These are phyloP conservation scores for Ageneiosus marmoratus DNA, from an alignment of 2,113 vertebrate species.

Conservation along the genomic window DNA sequence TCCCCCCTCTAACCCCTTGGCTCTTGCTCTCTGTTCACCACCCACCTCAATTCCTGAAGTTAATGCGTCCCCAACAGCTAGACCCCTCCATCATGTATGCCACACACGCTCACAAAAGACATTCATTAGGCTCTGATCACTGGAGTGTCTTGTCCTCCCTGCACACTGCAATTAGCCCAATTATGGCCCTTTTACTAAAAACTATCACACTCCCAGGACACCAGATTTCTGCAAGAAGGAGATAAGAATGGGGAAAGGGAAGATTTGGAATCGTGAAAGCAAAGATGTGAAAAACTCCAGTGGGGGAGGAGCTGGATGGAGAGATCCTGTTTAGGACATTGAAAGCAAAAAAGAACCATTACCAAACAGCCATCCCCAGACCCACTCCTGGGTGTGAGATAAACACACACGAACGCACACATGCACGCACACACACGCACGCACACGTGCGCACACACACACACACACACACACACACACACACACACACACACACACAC, in stretches of 20 bases:
- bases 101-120: conserved; percentile 22
- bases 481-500: conserved; percentile 31
- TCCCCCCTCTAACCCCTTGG: not conserved
- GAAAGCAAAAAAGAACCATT: conserved; percentile 1
- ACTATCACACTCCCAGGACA: conserved; percentile 56
- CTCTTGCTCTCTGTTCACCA: conserved; percentile 35
- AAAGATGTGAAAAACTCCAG: conserved; percentile 7
- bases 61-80: conserved; percentile 29
- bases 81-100: not conserved
- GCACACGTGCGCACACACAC: conserved; percentile 20
- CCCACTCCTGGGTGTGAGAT: not conserved
- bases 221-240: conserved; percentile 43
- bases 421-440: conserved; percentile 23
- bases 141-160: conserved; percentile 63
- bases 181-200: conserved; percentile 64
- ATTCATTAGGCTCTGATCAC: conserved; percentile 65
- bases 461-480: conserved; percentile 18
- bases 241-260: conserved; percentile 37
- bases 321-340: not conserved
- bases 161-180: conserved; percentile 69
- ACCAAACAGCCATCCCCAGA: not conserved
- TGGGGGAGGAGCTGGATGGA: conserved; percentile 29
- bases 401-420: conserved; percentile 13
- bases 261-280: not conserved
- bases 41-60: conserved; percentile 28